Percentiles rank a stretch among this genome's conserved stretches.
These are phyloP conservation scores for Perca flavescens DNA, from an alignment of 2,113 vertebrate species.

Conservation along the genomic window DNA sequence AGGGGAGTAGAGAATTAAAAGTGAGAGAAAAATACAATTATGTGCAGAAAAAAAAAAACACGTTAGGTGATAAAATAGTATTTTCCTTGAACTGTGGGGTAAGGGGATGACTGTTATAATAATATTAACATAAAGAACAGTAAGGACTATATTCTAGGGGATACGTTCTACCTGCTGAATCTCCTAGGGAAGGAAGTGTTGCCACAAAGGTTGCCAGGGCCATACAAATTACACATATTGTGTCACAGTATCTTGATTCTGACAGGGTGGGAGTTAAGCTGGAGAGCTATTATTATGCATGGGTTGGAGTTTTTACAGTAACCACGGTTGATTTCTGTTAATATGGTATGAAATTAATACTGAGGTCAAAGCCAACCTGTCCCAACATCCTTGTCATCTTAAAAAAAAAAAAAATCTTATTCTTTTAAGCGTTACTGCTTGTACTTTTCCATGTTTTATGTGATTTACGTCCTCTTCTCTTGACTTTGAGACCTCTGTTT, in stretches of 20 bases:
- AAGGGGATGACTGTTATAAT: constrained; percentile 68
- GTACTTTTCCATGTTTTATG: constrained; percentile 46
- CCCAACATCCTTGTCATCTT: constrained; percentile 41
- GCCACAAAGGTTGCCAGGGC: constrained; percentile 58
- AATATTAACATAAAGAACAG: constrained; percentile 70
- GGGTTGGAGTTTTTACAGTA: constrained; percentile 51
- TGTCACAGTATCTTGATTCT: constrained; percentile 54
- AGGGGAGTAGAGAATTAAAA: constrained; percentile 81
- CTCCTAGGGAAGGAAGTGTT: constrained; percentile 57
- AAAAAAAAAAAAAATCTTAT: too few relatives aligned
- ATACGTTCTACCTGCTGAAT: constrained; percentile 50
- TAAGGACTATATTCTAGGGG: constrained; percentile 54
- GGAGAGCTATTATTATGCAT: constrained; percentile 63
- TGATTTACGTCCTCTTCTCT: constrained; percentile 52
- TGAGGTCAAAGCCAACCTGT: constrained; percentile 50
- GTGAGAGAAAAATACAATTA: constrained; percentile 77
- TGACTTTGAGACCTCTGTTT: constrained; percentile 71
- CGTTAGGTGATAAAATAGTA: constrained; percentile 80
- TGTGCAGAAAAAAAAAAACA: constrained; percentile 44
- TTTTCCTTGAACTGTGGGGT: constrained; percentile 84
- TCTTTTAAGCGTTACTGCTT: constrained; percentile 48
- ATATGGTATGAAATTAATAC: constrained; percentile 71
- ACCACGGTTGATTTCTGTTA: constrained; percentile 62
- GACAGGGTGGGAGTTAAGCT: constrained; percentile 51
- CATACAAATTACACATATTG: constrained; percentile 69